These are phyloP conservation scores for Drosophila auraria DNA, from an alignment of 1,140 invertebrate species.

Conservation along the genomic window DNA sequence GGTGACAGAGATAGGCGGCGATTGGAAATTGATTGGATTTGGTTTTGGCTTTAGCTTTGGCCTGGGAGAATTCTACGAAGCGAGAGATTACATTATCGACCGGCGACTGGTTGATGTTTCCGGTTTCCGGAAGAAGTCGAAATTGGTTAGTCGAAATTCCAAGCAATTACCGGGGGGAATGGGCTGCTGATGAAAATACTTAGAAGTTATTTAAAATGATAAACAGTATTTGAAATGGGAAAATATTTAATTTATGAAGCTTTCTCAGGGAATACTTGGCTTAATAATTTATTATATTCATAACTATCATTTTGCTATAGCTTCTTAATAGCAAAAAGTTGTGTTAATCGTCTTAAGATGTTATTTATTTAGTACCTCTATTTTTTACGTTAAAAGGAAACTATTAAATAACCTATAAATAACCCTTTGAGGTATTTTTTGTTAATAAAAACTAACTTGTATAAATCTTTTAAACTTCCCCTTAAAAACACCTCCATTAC, in stretches of 20 bases:
- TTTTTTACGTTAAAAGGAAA: too few relatives aligned
- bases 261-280: too few relatives aligned
- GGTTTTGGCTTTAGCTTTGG: neutral
- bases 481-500: neutral
- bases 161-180: neutral
- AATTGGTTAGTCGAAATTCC: conserved; percentile 11
- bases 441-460: too few relatives aligned
- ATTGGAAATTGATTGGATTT: conserved; percentile 36
- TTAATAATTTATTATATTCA: too few relatives aligned
- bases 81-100: conserved; percentile 15
- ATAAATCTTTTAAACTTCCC: too few relatives aligned
- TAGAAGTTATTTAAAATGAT: neutral
- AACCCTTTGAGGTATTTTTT: neutral
- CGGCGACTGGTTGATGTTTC: conserved; percentile 7
- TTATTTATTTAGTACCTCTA: neutral
- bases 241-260: too few relatives aligned
- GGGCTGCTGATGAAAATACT: too few relatives aligned
- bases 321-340: neutral
- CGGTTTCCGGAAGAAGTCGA: conserved; percentile 3
- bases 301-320: too few relatives aligned
- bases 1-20: conserved; percentile 4
- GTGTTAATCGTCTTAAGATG: neutral
- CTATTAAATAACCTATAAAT: neutral
- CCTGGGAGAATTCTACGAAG: conserved; percentile 32
- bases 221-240: neutral